Conservation (phyloP, 1,140 invertebrate genomes). For the Procambarus clarkii region DNA sequence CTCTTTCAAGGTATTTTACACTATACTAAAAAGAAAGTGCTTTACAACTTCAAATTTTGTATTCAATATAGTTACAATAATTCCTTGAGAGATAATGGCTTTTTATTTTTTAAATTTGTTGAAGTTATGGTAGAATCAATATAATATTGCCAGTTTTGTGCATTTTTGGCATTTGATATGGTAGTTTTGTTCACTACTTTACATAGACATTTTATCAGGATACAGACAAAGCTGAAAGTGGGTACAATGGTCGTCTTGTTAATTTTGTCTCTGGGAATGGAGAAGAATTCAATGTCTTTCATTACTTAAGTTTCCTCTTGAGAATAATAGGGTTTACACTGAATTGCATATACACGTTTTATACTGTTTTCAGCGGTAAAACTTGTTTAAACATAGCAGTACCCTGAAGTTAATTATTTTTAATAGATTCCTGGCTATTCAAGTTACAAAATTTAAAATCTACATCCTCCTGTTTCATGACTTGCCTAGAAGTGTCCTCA, state of each 20-base stretch:
- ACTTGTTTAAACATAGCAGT: no score
- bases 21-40: background rate
- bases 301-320: background rate
- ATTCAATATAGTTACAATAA: background rate
- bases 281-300: background rate
- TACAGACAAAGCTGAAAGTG: conserved; percentile 17
- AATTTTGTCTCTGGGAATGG: conserved; percentile 22
- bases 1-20: background rate
- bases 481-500: no score
- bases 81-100: conserved; percentile 35
- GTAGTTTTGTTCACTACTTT: background rate
- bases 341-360: background rate
- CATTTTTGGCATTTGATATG: conserved; percentile 6
- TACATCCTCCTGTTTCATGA: no score
- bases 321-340: background rate
- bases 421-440: background rate
- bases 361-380: background rate
- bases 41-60: background rate
- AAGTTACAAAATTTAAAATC: no score
- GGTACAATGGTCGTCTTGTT: background rate
- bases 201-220: background rate
- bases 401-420: background rate
- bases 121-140: conserved; percentile 13
- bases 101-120: background rate
- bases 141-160: background rate